A percentile compares a stretch with the other conserved stretches of the same genome.
Conservation (phyloP, 2,797 vertebrate species). For the Tarsius wallacei region DNA sequence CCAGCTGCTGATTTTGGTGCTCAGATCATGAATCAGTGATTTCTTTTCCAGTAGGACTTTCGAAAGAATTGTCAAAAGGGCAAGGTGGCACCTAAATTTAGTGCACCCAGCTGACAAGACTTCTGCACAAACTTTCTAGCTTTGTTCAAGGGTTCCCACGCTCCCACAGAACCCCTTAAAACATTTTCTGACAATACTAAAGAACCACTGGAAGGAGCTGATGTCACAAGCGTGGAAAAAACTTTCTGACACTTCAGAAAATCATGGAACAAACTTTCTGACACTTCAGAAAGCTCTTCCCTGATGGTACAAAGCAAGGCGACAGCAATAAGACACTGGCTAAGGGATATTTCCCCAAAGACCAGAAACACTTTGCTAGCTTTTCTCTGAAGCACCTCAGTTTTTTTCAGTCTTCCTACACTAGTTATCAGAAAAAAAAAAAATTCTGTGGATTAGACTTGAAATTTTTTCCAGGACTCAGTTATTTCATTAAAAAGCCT, state of each 20-base stretch:
- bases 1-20: neutral
- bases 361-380: neutral
- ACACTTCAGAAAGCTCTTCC: neutral
- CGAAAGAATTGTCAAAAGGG: neutral
- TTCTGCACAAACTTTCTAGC: neutral
- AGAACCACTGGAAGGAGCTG: neutral
- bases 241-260: neutral
- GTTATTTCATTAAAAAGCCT: neutral
- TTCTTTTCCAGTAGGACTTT: neutral
- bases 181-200: neutral
- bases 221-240: neutral
- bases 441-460: neutral
- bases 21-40: neutral
- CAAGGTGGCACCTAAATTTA: neutral
- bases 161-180: neutral
- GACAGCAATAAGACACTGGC: rapidly evolving
- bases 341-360: neutral
- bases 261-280: neutral
- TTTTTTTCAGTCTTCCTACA: neutral
- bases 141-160: neutral
- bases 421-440: neutral
- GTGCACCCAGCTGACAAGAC: neutral
- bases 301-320: neutral
- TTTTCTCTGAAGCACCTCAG: neutral
- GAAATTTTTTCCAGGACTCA: neutral